Evolutionary conservation across 2,888 invertebrate genomes (phyloP), one percentile per base, ranked within the genome.

Genomic region (Trissoscelio sp.): DNA sequence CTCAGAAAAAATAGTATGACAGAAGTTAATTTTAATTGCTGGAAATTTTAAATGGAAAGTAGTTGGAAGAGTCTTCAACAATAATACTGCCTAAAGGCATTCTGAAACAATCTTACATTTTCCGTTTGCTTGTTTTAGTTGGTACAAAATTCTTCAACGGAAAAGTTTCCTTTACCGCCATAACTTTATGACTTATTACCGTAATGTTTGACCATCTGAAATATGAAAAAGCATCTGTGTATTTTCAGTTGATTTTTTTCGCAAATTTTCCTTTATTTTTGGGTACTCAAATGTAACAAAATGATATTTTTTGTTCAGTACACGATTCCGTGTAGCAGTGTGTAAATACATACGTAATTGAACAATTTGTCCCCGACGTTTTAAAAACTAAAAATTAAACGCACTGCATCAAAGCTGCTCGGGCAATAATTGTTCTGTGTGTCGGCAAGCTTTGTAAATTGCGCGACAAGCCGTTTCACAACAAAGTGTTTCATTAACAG

Each of bases 51-150:
- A 62, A 46, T 3, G 31, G 34, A 62, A 62, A 60, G 34, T 44
- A 46, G 34, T 48, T 46, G 28, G 31, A 62, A 34, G 62, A 62
- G 18, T 20, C 46, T 31, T 46, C 46, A 46, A 34, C 46, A 62
- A 62, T 62, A 62, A 62, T 62, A 62, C n/a, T 62, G 46, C 62
- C 62, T 46, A 31, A 46, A 44, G 62, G 31, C 44, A 28, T 62
- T 46, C 28, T 14, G 60, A 34, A 60, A 58, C 14, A 60, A 58
- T 39, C 39, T 58, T 42, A 42, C 42, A 24, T 22, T 58, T 58
- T 39, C 39, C 24, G 14, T 34, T 58, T 58, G 22, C 58, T 22
- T 42, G 58, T 14, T 39, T 44, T 60, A 60, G 28, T 44, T 60
- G 16, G 60, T 14, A 60, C 39, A 60, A 12, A 60, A 28, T 44